phyloP scores from a whole-genome alignment of 1,140 invertebrate genomes.

The Diachasma alloeum region DNA sequence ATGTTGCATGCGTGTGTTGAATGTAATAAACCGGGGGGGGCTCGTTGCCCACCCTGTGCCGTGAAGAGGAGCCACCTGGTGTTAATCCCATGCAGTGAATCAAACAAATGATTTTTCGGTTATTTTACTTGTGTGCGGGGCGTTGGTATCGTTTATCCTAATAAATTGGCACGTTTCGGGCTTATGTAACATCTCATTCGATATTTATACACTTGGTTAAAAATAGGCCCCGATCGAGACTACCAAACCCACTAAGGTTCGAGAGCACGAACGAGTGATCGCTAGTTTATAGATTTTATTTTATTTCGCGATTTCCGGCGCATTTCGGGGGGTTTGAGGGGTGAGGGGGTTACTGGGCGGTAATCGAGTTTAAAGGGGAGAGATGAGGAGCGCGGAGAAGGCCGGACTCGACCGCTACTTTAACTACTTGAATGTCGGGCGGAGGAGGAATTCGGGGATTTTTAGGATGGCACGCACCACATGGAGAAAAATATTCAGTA shows the following conservation, averaged over 20 bases:
- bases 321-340: neutral
- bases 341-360: neutral
- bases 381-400: neutral
- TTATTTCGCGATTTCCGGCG: neutral
- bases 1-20: neutral
- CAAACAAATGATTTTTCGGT: constrained; percentile 2
- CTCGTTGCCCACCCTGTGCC: neutral
- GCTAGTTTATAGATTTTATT: neutral
- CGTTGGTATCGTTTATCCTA: constrained; percentile 24
- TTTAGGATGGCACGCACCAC: neutral
- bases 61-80: constrained; percentile 6
- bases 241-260: constrained; percentile 29
- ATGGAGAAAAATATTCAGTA: too few relatives aligned
- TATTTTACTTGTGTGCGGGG: neutral
- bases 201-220: constrained; percentile 26
- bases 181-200: constrained; percentile 25
- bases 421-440: neutral
- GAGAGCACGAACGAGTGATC: neutral
- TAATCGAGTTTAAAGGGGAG: neutral
- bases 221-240: neutral
- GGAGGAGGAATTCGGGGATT: neutral
- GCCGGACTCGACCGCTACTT: neutral
- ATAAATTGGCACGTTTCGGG: constrained; percentile 28
- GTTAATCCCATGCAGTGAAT: neutral
- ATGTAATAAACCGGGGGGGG: neutral